A percentile compares a stretch with the other conserved stretches of the same genome.
Conservation (phyloP, 2,888 invertebrate species). For the Theretra japonica region DNA sequence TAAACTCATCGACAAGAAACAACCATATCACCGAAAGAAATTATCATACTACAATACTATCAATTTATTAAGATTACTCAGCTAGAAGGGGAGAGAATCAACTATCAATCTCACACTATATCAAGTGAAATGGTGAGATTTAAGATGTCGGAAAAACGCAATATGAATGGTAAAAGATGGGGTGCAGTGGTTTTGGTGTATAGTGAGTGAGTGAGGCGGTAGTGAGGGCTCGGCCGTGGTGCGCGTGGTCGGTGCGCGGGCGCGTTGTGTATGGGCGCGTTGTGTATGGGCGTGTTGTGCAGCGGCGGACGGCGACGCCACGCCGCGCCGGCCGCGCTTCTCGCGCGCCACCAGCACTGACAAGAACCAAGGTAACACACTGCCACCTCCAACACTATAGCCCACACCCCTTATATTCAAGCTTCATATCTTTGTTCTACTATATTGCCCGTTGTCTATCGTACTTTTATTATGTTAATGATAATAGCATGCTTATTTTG, state of each 20-base stretch:
- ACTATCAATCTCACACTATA: neutral
- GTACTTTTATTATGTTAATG: neutral
- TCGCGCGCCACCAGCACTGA: slow-evolving; percentile 81
- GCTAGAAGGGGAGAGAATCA: too few relatives aligned
- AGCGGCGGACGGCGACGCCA: slow-evolving; percentile 67
- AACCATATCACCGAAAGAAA: too few relatives aligned
- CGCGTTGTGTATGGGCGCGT: slow-evolving; percentile 41
- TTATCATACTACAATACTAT: too few relatives aligned
- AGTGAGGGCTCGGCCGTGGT: slow-evolving; percentile 36
- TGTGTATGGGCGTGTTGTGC: slow-evolving; percentile 55
- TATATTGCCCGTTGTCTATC: too few relatives aligned
- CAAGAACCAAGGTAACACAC: slow-evolving; percentile 75
- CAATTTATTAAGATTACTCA: too few relatives aligned
- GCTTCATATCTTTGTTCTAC: too few relatives aligned
- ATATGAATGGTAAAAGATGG: slow-evolving; percentile 35
- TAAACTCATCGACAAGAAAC: too few relatives aligned
- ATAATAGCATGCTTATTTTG: too few relatives aligned
- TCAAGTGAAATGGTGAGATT: neutral
- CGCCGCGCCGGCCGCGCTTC: slow-evolving; percentile 81
- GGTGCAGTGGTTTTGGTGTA: slow-evolving; percentile 31
- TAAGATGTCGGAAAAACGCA: slow-evolving; percentile 47
- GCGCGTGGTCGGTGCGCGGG: slow-evolving; percentile 33
- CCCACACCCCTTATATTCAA: neutral
- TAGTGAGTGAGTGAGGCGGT: slow-evolving; percentile 40
- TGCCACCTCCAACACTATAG: neutral